Conservation (phyloP, 2,113 vertebrate species). For the Sclerurus mexicanus region DNA sequence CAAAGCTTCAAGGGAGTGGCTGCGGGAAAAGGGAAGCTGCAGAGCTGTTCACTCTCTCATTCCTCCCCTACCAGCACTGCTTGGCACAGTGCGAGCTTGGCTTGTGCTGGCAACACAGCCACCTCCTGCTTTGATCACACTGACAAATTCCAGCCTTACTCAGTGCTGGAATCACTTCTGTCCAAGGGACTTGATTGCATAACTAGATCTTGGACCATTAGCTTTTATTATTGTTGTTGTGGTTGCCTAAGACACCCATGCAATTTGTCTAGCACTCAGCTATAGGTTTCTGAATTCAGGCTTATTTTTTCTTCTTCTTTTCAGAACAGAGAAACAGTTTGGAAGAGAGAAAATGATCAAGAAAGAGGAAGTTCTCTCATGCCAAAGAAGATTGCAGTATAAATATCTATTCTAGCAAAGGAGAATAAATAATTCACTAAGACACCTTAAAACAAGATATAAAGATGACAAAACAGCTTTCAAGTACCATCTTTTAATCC, state of each 20-base stretch:
- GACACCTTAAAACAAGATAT: not conserved
- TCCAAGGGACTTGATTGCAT: not conserved
- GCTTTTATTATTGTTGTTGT: not conserved
- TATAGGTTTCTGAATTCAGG: not conserved
- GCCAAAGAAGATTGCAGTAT: not conserved
- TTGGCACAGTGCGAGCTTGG: not conserved
- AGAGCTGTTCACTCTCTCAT: not conserved
- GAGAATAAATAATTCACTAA: conserved; percentile 14
- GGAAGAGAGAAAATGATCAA: not conserved
- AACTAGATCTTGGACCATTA: not conserved
- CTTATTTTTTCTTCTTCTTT: not conserved
- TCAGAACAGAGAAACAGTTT: not conserved
- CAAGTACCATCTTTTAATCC: not conserved
- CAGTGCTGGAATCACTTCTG: not conserved
- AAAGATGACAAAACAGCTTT: not conserved
- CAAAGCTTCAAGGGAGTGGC: not conserved
- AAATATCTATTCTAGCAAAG: not conserved
- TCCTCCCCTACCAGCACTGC: not conserved
- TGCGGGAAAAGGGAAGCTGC: not conserved
- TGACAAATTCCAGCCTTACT: not conserved
- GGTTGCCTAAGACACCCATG: not conserved
- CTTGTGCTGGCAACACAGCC: not conserved
- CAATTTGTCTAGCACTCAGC: not conserved
- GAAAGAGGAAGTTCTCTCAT: not conserved
- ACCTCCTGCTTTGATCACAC: not conserved